Base-by-base conservation (phyloP, 2,888 invertebrate genomes). In the Tanypteryx hageni region DNA sequence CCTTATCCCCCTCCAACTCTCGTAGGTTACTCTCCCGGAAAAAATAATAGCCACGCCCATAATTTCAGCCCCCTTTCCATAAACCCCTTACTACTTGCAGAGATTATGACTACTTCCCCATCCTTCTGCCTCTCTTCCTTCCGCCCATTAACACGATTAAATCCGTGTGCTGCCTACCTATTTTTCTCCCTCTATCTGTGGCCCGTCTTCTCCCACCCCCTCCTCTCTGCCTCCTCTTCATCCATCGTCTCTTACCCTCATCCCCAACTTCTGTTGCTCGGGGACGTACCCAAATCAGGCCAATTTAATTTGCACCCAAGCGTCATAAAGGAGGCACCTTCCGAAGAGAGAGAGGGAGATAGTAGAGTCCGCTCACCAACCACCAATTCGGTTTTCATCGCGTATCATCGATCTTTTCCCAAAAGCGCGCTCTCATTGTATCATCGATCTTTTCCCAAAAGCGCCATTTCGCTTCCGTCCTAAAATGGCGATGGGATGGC, bases 71-170 rank as follows among this genome's bases (percentile, higher is more conserved):
- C 18, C 44, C 61, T 89, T 86, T 64, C 89, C 44, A 64, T 9
- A 31, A 61, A 44, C 10, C 59, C 18, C 10, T 8, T 14, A 44
- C 44, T 44, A 64, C 89, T 64, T 44, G 89, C 89, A 68, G 61
- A 89, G 89, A 89, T 89, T 89, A 89, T 89, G 89, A 89, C 89
- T 89, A 64, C n/a, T 64, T 64, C 27, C 27, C 31, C 86, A 61
- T 44, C 64, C 14, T 61, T 16, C 86, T 59, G 9, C 82, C 16
- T 31, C n/a, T 64, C 89, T 86, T 31, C 86, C 59, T 86, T 11
- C 59, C 89, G 11, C 18, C 68, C 89, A 89, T 89, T 89, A 68
- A 89, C 89, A 64, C 89, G 89, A 89, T 89, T 89, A 89, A 89
- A 89, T 89, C 89, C 89, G n/a, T 89, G 89, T 64, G 61, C 86